Evolutionary conservation across 2,797 vertebrate genomes (phyloP).

Genomic region (Xenentodon cancila): DNA sequence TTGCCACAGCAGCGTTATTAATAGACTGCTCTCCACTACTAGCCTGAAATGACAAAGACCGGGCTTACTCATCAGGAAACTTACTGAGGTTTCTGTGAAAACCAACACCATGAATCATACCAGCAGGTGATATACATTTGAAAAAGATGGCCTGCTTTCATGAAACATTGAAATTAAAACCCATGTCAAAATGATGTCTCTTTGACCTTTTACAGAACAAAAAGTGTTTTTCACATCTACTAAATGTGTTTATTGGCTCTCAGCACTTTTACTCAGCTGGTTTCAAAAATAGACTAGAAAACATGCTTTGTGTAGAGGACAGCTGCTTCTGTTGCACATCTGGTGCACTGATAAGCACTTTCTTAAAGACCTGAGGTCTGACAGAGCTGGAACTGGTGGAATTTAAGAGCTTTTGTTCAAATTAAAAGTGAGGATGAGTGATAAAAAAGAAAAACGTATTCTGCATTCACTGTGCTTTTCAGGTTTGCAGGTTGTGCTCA

Average conservation of each 20-base stretch:
- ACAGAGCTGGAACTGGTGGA: neutral
- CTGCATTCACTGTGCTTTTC: conserved; percentile 33
- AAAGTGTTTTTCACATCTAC: neutral
- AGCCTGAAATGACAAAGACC: conserved; percentile 47
- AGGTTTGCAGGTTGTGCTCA: conserved; percentile 97
- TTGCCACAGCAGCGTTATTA: conserved; percentile 70
- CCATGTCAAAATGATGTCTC: too few relatives aligned
- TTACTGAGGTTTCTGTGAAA: conserved; percentile 32
- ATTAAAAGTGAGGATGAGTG: neutral
- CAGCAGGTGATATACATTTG: conserved; percentile 7
- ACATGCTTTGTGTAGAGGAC: neutral
- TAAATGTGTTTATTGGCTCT: neutral
- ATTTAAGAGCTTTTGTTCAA: neutral
- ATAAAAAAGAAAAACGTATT: neutral
- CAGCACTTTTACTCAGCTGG: neutral
- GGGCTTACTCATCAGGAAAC: conserved; percentile 62
- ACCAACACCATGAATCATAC: conserved; percentile 21
- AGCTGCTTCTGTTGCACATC: neutral
- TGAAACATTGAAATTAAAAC: too few relatives aligned
- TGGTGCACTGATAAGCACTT: neutral
- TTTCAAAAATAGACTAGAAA: neutral
- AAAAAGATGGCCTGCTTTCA: neutral
- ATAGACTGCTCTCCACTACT: conserved; percentile 57
- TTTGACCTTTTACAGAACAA: neutral
- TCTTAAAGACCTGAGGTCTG: neutral